Conservation (phyloP, 1,140 invertebrate species). For the Drosophila arizonae region DNA sequence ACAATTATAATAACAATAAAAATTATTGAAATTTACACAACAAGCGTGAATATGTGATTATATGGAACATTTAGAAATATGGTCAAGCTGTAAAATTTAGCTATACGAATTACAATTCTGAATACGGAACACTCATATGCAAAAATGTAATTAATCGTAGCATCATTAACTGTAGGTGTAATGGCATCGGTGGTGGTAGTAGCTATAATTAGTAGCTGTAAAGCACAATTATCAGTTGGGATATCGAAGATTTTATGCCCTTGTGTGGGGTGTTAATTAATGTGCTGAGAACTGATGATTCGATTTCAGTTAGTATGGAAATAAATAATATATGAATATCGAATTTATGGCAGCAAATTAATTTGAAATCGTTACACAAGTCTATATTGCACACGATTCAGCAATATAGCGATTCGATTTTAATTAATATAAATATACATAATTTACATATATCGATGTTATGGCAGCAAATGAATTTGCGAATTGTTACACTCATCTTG, state of each 20-base stretch:
- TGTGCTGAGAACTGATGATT: not conserved
- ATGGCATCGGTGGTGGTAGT: not conserved
- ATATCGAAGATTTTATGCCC: not conserved
- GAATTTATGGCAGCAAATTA: not conserved
- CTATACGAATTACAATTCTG: no score
- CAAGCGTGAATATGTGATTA: conserved; percentile 29
- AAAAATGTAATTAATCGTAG: not conserved
- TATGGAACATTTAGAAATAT: conserved; percentile 21
- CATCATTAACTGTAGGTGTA: not conserved
- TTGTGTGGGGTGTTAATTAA: conserved; percentile 2
- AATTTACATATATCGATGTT: not conserved
- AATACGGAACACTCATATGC: not conserved
- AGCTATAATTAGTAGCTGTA: not conserved
- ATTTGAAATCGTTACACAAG: not conserved
- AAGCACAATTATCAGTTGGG: not conserved
- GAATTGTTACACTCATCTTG: not conserved
- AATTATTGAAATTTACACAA: conserved; percentile 52
- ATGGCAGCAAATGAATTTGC: not conserved
- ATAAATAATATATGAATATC: not conserved
- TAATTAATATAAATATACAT: not conserved
- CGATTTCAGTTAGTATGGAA: not conserved
- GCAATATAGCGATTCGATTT: not conserved
- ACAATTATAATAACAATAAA: conserved; percentile 18
- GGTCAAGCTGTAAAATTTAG: not conserved
- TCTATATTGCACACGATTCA: no score